phyloP scores from a whole-genome alignment of 2,797 vertebrate species.

The Kryptolebias ocellatus region DNA sequence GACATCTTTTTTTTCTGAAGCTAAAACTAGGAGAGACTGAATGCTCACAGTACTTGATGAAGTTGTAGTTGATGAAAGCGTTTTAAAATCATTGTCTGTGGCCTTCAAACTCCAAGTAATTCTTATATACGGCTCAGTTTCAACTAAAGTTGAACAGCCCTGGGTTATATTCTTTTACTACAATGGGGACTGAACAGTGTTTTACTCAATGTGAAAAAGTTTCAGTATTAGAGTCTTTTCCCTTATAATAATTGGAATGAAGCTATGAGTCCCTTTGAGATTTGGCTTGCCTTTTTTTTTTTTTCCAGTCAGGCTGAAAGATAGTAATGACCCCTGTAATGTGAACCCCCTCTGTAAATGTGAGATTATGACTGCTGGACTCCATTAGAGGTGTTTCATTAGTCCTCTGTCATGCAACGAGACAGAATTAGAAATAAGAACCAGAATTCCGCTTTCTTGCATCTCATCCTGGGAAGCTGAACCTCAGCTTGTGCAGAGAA shows the following conservation, averaged over 20 bases:
- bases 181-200: not conserved
- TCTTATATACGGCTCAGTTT: too few relatives aligned
- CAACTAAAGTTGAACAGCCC: too few relatives aligned
- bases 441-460: not conserved
- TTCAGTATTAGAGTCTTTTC: not conserved
- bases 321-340: slow-evolving; percentile 9
- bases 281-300: not conserved
- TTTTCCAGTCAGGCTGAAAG: not conserved
- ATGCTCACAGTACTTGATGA: too few relatives aligned
- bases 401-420: slow-evolving; percentile 19
- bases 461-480: slow-evolving; percentile 12
- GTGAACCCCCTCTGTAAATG: slow-evolving; percentile 11
- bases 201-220: not conserved
- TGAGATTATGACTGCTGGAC: slow-evolving; percentile 37
- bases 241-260: not conserved
- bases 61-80: too few relatives aligned
- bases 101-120: too few relatives aligned
- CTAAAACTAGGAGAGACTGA: too few relatives aligned
- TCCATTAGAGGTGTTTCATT: slow-evolving; percentile 57
- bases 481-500: slow-evolving; percentile 6
- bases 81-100: too few relatives aligned
- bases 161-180: too few relatives aligned
- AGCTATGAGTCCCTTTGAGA: not conserved
- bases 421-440: slow-evolving; percentile 3
- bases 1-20: too few relatives aligned